Base-by-base conservation (phyloP, 2,797 vertebrate species). In the Sciurus vulgaris region DNA sequence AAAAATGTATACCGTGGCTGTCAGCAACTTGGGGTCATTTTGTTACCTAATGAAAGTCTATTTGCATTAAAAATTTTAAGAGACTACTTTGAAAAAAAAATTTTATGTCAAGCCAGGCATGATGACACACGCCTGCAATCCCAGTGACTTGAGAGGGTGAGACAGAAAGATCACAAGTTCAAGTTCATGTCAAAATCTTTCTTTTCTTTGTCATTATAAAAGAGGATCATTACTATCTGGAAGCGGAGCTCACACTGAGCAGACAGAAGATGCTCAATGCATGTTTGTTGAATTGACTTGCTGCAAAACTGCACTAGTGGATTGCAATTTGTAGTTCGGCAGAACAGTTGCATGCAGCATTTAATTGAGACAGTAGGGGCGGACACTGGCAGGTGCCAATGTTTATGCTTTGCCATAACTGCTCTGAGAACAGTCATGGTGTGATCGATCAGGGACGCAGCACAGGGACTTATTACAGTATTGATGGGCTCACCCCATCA, bases 401-500 rank as follows among this genome's bases (percentile, higher is more conserved):
- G 51, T 41, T 49, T 59, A 14, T 18, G 70, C 44, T 72, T 77
- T 35, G 20, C 14, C n/a, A 1, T 12, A 70, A 12, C 72, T 12
- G 54, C 7, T 6, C 2, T 2, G 61, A 77, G 49, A 70, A 13
- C 3, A 2, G 24, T 1, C 2, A 30, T 2, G 14, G 8, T 51
- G 15, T 7, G 2, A 30, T 18, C 15, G 10, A 14, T 20, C 18
- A 12, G 59, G 38, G 49, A 83, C 11, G 9, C 13, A 0, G 70
- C 22, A 9, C 35, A 47, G 10, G 38, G 56, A 5, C 2, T 35
- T 18, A 20, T 12, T 0, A 24, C 1, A 44, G 24, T 5, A 54
- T 54, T 54, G 14, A 18, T 54, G 67, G 44, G 67, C n/a, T 9
- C 5, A 5, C 14, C 26, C 24, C 2, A 11, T 5, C 24, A 38